Evolutionary conservation across 2,797 vertebrate species (phyloP).

Genomic region (Typhlichthys subterraneus): DNA sequence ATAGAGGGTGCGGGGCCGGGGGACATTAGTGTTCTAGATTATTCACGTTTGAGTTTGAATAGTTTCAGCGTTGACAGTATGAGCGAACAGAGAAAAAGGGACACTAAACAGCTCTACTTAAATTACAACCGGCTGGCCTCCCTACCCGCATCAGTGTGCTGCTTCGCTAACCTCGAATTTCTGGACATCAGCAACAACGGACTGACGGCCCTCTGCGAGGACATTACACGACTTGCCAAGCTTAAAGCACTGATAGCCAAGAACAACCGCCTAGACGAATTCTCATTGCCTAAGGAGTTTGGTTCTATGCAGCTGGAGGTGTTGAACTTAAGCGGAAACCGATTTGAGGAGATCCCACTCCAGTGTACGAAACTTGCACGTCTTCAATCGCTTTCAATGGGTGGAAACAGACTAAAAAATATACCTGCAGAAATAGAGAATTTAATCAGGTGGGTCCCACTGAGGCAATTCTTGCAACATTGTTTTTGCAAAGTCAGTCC

Average conservation of each 20-base stretch:
- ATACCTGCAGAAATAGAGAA: constrained; percentile 92
- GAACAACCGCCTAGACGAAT: constrained; percentile 92
- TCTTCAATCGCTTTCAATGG: constrained; percentile 91
- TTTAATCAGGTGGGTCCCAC: constrained; percentile 82
- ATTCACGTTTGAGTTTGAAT: constrained; percentile 76
- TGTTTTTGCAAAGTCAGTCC: background rate
- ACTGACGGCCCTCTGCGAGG: constrained; percentile 81
- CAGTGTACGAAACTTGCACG: constrained; percentile 81
- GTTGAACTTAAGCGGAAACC: constrained; percentile 93
- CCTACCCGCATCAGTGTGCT: constrained; percentile 76
- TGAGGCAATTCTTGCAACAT: background rate
- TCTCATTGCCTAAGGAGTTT: constrained; percentile 89
- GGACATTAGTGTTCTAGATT: constrained; percentile 76
- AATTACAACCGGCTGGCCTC: constrained; percentile 80
- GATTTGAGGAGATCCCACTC: constrained; percentile 88
- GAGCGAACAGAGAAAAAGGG: constrained; percentile 75
- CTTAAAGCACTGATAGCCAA: constrained; percentile 90
- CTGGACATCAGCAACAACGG: constrained; percentile 92
- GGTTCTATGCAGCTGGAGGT: constrained; percentile 85
- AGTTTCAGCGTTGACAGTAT: constrained; percentile 65
- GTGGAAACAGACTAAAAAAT: constrained; percentile 89
- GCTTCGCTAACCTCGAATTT: constrained; percentile 85
- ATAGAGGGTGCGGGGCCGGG: constrained; percentile 55
- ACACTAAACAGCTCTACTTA: constrained; percentile 81
- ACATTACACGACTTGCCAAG: constrained; percentile 77